Evolutionary conservation across 1,140 invertebrate genomes (phyloP).

Genomic region (Habropoda laboriosa): DNA sequence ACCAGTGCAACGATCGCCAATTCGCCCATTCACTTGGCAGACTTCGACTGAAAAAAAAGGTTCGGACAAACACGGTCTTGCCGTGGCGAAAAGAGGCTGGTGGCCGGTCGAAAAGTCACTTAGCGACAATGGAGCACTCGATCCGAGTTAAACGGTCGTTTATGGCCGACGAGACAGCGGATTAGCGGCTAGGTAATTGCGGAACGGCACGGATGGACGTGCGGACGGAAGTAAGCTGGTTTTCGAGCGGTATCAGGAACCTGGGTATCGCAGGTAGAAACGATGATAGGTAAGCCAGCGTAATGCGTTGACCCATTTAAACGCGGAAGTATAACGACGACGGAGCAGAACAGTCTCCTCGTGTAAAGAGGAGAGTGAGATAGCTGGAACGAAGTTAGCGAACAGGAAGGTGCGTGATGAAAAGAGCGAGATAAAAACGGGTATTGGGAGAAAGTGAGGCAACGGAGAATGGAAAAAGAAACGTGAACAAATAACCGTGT

Average conservation of each 20-base stretch:
- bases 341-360: not conserved
- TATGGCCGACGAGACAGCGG: slow-evolving; percentile 59
- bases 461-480: not conserved
- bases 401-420: not conserved
- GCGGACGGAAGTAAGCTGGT: slow-evolving; percentile 42
- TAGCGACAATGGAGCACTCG: slow-evolving; percentile 46
- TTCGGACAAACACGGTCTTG: not conserved
- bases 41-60: not conserved
- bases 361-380: not conserved
- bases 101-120: slow-evolving; percentile 36
- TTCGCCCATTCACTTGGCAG: not conserved
- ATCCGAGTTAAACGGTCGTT: slow-evolving; percentile 53
- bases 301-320: slow-evolving; percentile 72
- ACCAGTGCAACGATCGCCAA: not conserved
- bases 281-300: slow-evolving; percentile 69
- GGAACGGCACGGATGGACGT: slow-evolving; percentile 35
- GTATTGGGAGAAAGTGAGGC: not conserved
- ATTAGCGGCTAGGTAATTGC: slow-evolving; percentile 52
- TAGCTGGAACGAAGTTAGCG: not conserved
- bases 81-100: not conserved
- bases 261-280: slow-evolving; percentile 55
- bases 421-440: not conserved
- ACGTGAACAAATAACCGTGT: not conserved
- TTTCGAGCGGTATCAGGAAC: slow-evolving; percentile 64
- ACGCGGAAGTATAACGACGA: slow-evolving; percentile 72